Base-by-base conservation (phyloP, 2,113 vertebrate species). In the Lamprotornis superbus region DNA sequence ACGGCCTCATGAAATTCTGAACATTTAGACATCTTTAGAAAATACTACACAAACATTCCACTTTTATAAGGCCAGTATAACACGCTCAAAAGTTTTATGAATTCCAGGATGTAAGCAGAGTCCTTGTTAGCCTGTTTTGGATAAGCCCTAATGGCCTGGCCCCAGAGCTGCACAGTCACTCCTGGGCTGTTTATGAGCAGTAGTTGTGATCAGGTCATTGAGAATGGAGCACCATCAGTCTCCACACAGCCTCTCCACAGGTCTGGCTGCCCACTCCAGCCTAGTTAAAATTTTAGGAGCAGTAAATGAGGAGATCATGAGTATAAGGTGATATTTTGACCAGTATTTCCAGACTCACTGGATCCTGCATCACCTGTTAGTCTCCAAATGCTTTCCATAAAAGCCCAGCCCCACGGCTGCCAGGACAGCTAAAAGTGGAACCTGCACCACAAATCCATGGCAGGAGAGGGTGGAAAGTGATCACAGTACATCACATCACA, bases 91-190 rank as follows among this genome's bases (percentile, higher is more conserved):
- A 95, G 94, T 97, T 98, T 96, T 95, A 97, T 97, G 97, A 92
- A 97, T 98, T 98, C 95, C 97, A 97, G 94, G 96, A 55, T 96
- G 96, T 97, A 98, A 97, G 94, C 95, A 94, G 97, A 98, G 97
- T 67, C 94, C 84, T 86, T 25, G 31, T 94, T 97, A 71, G 96
- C 70, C 96, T 97, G 97, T 95, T 98, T 96, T 95, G 97, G 97
- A 95, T 96, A 92, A 97, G 61, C 94, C 71, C 4, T 90, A 96
- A 93, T 56, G 75, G 92, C 89, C 89, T 97, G 97, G 97, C 97
- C 94, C 83, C 4, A 5, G 93, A 96, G 95, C 77, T 97, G 97
- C 97, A 87, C 83, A 86, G 94, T 97, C 97, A 93, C 97, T 96
- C 95, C 95, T 76, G 52, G 65, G 86, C 92, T 95, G 95, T 97